A percentile compares a stretch with the other conserved stretches of the same genome.
Evolutionary conservation across 2,888 invertebrate genomes (phyloP).

Genomic region (Calameuta idolon): DNA sequence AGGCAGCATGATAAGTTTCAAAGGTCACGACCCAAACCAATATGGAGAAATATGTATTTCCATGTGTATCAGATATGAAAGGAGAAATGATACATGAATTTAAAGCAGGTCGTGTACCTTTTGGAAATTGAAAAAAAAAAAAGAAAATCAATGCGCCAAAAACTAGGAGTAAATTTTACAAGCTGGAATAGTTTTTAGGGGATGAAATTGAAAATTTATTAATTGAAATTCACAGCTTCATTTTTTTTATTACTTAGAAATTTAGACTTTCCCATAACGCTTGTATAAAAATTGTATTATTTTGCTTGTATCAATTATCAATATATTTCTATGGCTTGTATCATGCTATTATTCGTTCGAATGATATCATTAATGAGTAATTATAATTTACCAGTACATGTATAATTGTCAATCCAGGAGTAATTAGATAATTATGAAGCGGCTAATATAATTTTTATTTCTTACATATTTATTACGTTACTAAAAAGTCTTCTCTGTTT

Average conservation of each 20-base stretch:
- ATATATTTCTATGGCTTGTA: neutral
- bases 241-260: neutral
- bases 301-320: neutral
- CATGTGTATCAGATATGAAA: neutral
- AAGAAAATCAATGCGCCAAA: neutral
- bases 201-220: neutral
- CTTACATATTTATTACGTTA: neutral
- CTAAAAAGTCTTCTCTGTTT: slow-evolving; percentile 58
- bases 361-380: neutral
- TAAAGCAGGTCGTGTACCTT: neutral
- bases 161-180: neutral
- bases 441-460: neutral
- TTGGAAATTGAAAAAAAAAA: neutral
- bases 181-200: neutral
- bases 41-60: neutral
- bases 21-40: neutral
- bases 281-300: neutral
- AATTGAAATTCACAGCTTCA: neutral
- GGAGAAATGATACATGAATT: neutral
- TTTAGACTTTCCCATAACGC: neutral
- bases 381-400: neutral
- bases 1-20: neutral
- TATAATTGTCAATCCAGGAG: neutral
- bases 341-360: neutral
- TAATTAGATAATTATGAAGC: neutral